Conservation (phyloP, 35 echinoderm and acorn worm species). For the Stichopus chloronotus region DNA sequence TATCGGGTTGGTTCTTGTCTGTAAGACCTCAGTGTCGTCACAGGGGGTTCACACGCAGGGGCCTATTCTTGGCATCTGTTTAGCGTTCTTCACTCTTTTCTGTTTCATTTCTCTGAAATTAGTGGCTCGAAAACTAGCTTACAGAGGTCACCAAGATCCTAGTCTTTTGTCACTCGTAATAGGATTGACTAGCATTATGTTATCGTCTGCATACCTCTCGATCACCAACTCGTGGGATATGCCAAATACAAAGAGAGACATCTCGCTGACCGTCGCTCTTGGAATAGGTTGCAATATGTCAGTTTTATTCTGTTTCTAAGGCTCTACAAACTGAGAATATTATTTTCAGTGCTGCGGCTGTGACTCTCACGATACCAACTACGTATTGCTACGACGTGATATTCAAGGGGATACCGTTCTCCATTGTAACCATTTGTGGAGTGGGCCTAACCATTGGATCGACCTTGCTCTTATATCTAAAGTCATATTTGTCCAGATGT, state of each 20-base stretch:
- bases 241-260: not conserved
- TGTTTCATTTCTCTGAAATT: not conserved
- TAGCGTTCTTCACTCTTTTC: not conserved
- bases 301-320: not conserved
- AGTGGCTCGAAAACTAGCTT: not conserved
- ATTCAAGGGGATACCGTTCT: not conserved
- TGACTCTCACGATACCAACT: not conserved
- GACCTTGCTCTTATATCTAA: slow-evolving; percentile 6
- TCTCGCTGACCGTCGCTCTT: not conserved
- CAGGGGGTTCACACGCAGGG: not conserved
- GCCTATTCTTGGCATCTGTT: not conserved
- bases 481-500: not conserved
- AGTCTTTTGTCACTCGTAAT: not conserved
- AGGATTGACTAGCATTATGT: not conserved
- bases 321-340: not conserved
- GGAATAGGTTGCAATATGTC: not conserved
- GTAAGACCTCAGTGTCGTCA: not conserved
- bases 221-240: not conserved
- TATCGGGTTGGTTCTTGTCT: not conserved
- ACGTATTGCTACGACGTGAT: not conserved
- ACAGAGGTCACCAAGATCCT: not conserved
- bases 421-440: not conserved
- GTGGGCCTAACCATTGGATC: slow-evolving; percentile 10
- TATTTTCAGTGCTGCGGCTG: not conserved
- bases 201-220: not conserved